Conservation (phyloP, 2,113 vertebrate species). For the Theristicus caerulescens region DNA sequence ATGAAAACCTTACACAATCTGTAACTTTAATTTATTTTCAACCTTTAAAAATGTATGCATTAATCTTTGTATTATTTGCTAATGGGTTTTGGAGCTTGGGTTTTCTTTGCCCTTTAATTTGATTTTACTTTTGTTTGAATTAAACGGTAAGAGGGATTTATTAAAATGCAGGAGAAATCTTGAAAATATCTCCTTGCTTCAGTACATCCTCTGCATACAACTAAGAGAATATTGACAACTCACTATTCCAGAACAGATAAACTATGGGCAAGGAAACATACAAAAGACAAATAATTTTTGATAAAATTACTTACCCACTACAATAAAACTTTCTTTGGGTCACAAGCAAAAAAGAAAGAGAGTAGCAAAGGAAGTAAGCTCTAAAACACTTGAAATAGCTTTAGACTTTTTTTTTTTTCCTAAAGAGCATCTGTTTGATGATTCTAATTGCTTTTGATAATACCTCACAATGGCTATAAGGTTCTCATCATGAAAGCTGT, state of each 20-base stretch:
- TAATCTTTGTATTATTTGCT: not conserved
- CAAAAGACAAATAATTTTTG: not conserved
- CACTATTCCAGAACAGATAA: not conserved
- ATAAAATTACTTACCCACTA: not conserved
- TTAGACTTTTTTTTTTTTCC: not conserved
- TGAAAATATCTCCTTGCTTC: not conserved
- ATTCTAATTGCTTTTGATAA: not conserved
- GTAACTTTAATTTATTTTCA: not conserved
- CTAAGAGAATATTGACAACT: not conserved
- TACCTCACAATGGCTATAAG: not conserved
- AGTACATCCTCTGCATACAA: not conserved
- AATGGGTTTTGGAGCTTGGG: not conserved
- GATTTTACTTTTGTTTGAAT: not conserved
- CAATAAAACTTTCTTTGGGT: not conserved
- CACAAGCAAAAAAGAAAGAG: not conserved
- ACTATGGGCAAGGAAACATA: not conserved
- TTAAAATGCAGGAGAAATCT: not conserved
- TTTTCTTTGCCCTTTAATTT: slow-evolving; percentile 1
- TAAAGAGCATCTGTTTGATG: not conserved
- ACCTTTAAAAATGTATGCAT: not conserved
- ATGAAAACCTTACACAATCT: not conserved
- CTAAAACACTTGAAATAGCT: slow-evolving; percentile 26
- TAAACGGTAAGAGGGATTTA: not conserved
- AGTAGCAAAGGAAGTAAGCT: not conserved
- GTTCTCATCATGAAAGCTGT: not conserved